Conservation (phyloP, 35 echinoderm and acorn worm genomes). For the Heliocidaris erythrogramma region DNA sequence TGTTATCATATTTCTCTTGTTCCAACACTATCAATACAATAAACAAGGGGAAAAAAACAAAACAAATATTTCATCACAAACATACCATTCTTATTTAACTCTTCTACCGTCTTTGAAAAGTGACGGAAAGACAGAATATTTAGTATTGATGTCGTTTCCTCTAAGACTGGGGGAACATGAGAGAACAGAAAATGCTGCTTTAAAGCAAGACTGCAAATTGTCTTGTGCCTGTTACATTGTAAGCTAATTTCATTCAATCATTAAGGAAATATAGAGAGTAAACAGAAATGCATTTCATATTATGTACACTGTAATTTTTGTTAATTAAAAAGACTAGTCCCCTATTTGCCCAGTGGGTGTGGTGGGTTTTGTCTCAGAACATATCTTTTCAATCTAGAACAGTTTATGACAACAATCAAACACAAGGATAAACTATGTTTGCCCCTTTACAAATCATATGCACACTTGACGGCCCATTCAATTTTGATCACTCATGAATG, state of each 20-base stretch:
- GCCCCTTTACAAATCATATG: background rate
- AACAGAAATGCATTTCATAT: too few species aligned
- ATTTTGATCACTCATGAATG: background rate
- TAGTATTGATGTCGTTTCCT: too few species aligned
- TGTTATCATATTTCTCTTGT: background rate
- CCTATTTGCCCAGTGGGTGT: background rate
- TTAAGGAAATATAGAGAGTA: too few species aligned
- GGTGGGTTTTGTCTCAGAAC: background rate
- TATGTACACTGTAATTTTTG: too few species aligned
- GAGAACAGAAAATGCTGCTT: too few species aligned
- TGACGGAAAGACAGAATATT: too few species aligned
- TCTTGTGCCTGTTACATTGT: too few species aligned
- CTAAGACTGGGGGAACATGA: too few species aligned
- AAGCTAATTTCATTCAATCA: too few species aligned
- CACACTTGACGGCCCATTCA: background rate
- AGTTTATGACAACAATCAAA: background rate
- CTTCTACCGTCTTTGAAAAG: too few species aligned
- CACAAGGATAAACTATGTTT: background rate
- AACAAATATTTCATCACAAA: background rate
- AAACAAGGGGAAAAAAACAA: background rate
- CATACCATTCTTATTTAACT: too few species aligned
- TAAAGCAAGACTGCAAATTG: too few species aligned
- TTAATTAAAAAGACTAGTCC: background rate
- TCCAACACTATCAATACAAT: background rate
- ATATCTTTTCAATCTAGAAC: background rate